Evolutionary conservation across 2,888 invertebrate genomes (phyloP).

Genomic region (Marronus borbonicus): DNA sequence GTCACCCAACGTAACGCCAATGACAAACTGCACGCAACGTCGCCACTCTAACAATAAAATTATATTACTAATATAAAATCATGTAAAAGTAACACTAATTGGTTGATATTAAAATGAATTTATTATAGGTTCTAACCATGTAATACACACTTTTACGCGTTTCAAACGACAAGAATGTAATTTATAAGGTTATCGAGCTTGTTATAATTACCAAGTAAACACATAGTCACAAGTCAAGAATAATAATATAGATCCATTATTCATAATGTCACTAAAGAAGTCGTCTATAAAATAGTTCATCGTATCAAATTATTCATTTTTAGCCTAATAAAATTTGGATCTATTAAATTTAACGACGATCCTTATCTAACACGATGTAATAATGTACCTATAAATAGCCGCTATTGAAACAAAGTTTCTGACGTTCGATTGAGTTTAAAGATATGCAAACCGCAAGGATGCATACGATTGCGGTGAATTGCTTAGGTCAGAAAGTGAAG

Average conservation of each 20-base stretch:
- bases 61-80: no score
- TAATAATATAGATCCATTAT: conserved; percentile 9
- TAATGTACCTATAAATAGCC: background rate
- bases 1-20: no score
- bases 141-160: background rate
- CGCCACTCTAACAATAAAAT: no score
- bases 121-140: no score
- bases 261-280: conserved; percentile 14
- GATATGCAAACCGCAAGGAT: background rate
- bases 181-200: conserved; percentile 31
- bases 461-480: conserved; percentile 8
- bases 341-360: conserved; percentile 11
- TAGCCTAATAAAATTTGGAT: background rate
- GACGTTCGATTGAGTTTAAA: conserved; percentile 18
- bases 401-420: background rate
- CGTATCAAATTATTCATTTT: background rate
- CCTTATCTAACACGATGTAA: background rate
- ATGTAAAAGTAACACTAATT: background rate
- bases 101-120: background rate
- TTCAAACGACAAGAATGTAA: conserved; percentile 1
- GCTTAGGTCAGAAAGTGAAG: conserved; percentile 46
- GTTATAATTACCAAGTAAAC: conserved; percentile 22
- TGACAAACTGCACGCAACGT: no score
- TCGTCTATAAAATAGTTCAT: background rate
- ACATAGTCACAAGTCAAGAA: background rate